phyloP scores from a whole-genome alignment of 2,888 invertebrate genomes.

The Trisateles emortualis region DNA sequence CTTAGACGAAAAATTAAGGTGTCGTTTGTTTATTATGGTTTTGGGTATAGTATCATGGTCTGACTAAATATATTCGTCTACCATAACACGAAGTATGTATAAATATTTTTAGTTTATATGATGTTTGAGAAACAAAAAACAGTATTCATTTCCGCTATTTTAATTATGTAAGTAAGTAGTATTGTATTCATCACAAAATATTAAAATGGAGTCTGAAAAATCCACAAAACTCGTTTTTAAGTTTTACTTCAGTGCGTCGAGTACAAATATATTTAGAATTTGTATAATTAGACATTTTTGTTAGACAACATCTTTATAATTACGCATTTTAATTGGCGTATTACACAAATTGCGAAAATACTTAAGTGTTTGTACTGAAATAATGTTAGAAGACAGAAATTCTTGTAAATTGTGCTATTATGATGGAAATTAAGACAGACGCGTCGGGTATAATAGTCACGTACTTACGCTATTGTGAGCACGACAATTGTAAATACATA shows the following conservation, averaged over 20 bases:
- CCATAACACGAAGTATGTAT: background rate
- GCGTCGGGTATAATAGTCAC: constrained; percentile 12
- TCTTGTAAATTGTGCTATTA: constrained; percentile 18
- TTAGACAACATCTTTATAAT: constrained; percentile 14
- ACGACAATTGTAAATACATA: constrained; percentile 1
- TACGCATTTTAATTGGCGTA: background rate
- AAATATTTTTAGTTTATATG: too few species aligned
- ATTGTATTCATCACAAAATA: background rate
- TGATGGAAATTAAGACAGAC: constrained; percentile 12
- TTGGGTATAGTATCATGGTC: too few species aligned
- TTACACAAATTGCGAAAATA: constrained; percentile 2
- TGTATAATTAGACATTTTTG: constrained; percentile 11
- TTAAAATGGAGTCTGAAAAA: constrained; percentile 1
- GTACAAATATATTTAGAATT: constrained; percentile 1
- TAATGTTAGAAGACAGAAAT: constrained; percentile 31
- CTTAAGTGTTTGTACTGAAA: constrained; percentile 2
- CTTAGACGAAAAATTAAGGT: too few species aligned
- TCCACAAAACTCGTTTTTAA: background rate
- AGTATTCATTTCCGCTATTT: background rate
- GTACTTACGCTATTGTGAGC: constrained; percentile 18
- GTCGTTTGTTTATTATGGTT: too few species aligned
- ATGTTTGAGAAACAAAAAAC: background rate
- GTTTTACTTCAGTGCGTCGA: constrained; percentile 7
- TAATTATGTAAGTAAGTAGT: background rate
- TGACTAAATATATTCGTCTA: too few species aligned